Conservation (phyloP, 2,797 vertebrate species). For the Pangasius macronema region DNA sequence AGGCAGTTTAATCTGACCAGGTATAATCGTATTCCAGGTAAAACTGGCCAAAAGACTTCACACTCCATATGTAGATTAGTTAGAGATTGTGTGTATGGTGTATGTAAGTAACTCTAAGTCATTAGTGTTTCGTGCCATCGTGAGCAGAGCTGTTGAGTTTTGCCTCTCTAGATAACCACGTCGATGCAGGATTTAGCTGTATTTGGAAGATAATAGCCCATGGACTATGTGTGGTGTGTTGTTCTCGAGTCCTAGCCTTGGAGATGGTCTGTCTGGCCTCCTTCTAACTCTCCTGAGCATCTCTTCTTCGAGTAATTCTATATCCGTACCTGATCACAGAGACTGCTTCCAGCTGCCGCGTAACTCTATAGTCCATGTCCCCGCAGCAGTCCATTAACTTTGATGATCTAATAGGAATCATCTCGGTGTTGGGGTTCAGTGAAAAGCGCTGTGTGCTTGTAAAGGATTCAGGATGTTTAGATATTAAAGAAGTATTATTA, state of each 20-base stretch:
- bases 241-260: background rate
- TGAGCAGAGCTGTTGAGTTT: background rate
- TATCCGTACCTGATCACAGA: slow-evolving; percentile 17
- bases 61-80: background rate
- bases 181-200: background rate
- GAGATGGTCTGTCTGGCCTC: background rate
- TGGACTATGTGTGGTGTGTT: background rate
- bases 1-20: background rate
- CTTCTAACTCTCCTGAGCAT: background rate
- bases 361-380: slow-evolving; percentile 31
- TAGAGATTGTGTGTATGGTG: background rate
- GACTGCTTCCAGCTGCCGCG: slow-evolving; percentile 26
- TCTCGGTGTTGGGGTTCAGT: background rate
- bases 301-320: slow-evolving; percentile 33
- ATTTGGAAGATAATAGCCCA: background rate
- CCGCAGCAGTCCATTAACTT: slow-evolving; percentile 7
- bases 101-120: background rate
- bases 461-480: background rate
- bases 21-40: background rate
- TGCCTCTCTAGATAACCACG: background rate
- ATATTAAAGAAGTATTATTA: background rate
- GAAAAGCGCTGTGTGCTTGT: background rate
- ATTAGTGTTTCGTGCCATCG: background rate
- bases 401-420: background rate
- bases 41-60: background rate